phyloP scores from a whole-genome alignment of 2,797 vertebrate genomes.

The Pyrocephalus nanus region DNA sequence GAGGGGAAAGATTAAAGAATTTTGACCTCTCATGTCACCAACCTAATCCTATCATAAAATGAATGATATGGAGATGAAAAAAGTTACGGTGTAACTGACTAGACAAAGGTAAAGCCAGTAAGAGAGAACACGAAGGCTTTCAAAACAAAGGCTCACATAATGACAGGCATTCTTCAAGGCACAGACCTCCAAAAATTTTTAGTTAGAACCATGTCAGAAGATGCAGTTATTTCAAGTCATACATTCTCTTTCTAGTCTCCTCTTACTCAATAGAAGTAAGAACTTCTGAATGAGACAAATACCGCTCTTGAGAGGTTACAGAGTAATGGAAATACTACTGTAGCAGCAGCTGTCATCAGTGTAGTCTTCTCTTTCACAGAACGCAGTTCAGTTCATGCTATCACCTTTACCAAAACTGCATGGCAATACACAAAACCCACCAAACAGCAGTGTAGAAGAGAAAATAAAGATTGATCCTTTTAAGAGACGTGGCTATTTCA shows the following conservation, averaged over 20 bases:
- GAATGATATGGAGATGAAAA: not conserved
- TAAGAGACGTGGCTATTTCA: not conserved
- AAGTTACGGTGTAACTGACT: not conserved
- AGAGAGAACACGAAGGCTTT: not conserved
- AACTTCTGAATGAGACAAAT: not conserved
- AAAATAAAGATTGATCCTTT: not conserved
- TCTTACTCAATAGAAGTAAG: not conserved
- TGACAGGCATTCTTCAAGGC: not conserved
- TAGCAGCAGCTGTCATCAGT: not conserved
- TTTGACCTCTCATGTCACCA: not conserved
- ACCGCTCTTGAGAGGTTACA: not conserved
- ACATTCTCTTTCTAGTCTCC: not conserved
- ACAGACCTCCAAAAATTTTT: not conserved
- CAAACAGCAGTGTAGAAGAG: rapidly evolving
- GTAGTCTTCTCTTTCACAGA: not conserved
- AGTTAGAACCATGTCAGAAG: not conserved
- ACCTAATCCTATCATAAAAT: not conserved
- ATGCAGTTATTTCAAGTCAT: not conserved
- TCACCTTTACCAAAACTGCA: not conserved
- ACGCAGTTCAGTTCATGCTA: not conserved
- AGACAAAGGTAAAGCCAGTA: not conserved
- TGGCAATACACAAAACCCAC: not conserved
- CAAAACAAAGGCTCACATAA: not conserved
- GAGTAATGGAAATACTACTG: not conserved
- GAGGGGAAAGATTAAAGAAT: not conserved